These are phyloP conservation scores for Hirtodrosophila trivittata DNA, from an alignment of 2,888 invertebrate genomes.

Conservation along the genomic window DNA sequence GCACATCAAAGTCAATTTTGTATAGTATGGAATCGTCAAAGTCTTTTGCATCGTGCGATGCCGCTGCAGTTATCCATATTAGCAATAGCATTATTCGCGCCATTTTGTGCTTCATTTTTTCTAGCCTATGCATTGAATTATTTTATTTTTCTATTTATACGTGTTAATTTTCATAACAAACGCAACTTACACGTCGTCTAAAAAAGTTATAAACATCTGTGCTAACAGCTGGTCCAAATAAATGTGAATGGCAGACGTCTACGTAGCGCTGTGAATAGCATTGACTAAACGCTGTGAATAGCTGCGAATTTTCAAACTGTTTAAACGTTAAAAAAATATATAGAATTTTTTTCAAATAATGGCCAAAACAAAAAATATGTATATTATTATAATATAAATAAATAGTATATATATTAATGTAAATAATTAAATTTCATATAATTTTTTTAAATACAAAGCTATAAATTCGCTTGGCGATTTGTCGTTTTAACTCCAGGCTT, in stretches of 20 bases:
- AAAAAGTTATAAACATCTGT: conserved; percentile 38
- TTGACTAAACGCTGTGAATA: too few relatives aligned
- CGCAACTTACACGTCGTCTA: conserved; percentile 51
- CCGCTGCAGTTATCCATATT: conserved; percentile 15
- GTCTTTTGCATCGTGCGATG: conserved; percentile 86
- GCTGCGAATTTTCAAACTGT: too few relatives aligned
- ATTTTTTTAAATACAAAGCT: too few relatives aligned
- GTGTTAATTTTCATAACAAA: conserved; percentile 38
- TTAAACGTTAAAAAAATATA: too few relatives aligned
- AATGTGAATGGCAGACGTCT: conserved; percentile 13
- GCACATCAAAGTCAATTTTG: conserved; percentile 90
- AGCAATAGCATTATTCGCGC: conserved; percentile 24
- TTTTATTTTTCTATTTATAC: conserved; percentile 3
- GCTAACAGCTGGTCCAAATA: conserved; percentile 32
- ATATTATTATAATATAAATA: too few relatives aligned
- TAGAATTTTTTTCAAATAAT: too few relatives aligned
- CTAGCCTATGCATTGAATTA: too few relatives aligned
- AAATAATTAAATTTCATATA: too few relatives aligned
- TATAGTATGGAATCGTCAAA: conserved; percentile 93
- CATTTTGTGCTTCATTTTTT: conserved; percentile 6
- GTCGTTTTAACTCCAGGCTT: too few relatives aligned
- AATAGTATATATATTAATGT: too few relatives aligned
- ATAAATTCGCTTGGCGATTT: too few relatives aligned
- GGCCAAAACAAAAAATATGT: not conserved
- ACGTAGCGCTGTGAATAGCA: not conserved